These are phyloP conservation scores for Antidorcas marsupialis DNA, from an alignment of 2,113 vertebrate species.

Conservation along the genomic window DNA sequence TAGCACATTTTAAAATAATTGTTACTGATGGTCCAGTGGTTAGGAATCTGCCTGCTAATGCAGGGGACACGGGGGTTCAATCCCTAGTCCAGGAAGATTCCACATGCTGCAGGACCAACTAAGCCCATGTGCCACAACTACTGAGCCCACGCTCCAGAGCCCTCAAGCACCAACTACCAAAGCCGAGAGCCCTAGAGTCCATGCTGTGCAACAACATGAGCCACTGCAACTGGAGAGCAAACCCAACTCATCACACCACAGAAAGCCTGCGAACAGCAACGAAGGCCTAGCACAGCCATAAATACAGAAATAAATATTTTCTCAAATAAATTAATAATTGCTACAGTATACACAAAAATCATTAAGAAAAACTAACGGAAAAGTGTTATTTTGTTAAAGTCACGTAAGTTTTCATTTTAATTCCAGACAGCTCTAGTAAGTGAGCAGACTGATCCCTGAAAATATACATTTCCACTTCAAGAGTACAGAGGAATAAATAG, in stretches of 20 bases:
- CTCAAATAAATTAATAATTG: neutral
- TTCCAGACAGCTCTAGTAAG: neutral
- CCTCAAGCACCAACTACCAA: neutral
- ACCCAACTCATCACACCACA: neutral
- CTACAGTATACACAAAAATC: neutral
- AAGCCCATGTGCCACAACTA: neutral
- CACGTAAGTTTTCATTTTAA: neutral
- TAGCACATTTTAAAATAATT: conserved; percentile 39
- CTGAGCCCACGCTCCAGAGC: neutral
- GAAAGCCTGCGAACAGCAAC: neutral
- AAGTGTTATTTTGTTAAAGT: neutral
- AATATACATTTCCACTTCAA: neutral
- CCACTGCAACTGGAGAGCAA: neutral
- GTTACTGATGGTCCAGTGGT: neutral
- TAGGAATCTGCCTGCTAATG: neutral
- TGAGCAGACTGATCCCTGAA: neutral
- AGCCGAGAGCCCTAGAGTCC: neutral
- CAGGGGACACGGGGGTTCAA: neutral
- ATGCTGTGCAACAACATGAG: neutral
- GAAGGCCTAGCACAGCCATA: neutral
- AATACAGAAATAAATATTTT: neutral
- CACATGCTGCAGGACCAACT: neutral
- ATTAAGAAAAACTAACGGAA: neutral
- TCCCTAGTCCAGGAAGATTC: neutral
- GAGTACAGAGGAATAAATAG: neutral